A percentile compares a stretch with the other conserved stretches of the same genome.
Evolutionary conservation across 2,113 vertebrate genomes (phyloP).

Genomic region (Ceuthmochares aereus): DNA sequence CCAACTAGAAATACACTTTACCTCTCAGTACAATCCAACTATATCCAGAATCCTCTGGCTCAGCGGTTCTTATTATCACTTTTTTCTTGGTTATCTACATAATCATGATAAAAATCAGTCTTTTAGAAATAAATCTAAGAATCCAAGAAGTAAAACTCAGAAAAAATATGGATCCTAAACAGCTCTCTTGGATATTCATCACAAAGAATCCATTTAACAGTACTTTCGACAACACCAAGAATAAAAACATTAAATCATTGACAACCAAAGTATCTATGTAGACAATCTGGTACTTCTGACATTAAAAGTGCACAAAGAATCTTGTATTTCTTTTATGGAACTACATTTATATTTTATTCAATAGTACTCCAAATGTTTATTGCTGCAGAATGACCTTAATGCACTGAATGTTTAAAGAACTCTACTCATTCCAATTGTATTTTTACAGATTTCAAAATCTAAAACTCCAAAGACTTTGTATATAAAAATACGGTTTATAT

Average conservation of each 20-base stretch:
- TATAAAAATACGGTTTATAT: background rate
- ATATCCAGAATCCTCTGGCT: background rate
- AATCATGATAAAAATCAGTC: background rate
- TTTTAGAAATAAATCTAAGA: background rate
- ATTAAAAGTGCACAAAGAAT: background rate
- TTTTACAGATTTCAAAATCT: background rate
- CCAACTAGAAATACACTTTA: background rate
- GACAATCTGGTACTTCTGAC: background rate
- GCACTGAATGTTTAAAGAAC: background rate
- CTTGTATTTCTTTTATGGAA: background rate
- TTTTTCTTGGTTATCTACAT: background rate
- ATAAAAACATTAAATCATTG: background rate
- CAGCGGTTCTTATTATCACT: background rate
- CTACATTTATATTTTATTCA: background rate
- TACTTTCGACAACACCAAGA: background rate
- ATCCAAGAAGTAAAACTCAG: background rate
- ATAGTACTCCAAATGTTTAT: background rate
- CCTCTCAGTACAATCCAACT: background rate
- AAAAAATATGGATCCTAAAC: background rate
- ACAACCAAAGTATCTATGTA: background rate
- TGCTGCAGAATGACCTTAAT: background rate
- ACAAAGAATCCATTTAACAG: background rate
- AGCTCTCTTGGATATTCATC: background rate
- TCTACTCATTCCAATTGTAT: rapidly evolving
- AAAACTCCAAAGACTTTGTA: background rate